These are phyloP conservation scores for Lepus oiostolus DNA, from an alignment of 2,797 vertebrate species.

Conservation along the genomic window DNA sequence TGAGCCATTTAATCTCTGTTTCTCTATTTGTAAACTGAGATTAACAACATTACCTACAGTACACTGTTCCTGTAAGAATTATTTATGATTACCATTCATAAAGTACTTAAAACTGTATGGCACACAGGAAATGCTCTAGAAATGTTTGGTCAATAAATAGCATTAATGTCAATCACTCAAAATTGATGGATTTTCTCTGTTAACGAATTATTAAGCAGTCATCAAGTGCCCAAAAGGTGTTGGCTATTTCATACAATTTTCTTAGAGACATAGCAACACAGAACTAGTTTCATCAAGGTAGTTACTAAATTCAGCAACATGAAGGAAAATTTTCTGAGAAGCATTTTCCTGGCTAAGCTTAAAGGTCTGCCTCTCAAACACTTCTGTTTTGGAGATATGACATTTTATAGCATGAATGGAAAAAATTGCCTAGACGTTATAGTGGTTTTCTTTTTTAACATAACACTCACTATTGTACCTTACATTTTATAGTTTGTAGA, in stretches of 20 bases:
- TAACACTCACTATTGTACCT: constrained; percentile 50
- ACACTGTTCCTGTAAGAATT: neutral
- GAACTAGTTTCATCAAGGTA: constrained; percentile 76
- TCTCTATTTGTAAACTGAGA: constrained; percentile 30
- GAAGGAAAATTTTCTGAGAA: constrained; percentile 78
- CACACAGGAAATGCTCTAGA: neutral
- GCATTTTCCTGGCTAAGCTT: constrained; percentile 80
- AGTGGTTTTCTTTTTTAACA: constrained; percentile 66
- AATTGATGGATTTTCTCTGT: neutral
- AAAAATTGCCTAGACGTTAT: constrained; percentile 79
- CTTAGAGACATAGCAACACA: constrained; percentile 61
- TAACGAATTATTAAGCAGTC: neutral
- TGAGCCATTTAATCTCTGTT: neutral
- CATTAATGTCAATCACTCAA: neutral
- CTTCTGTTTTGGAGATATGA: constrained; percentile 81
- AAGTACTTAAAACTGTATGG: constrained; percentile 1
- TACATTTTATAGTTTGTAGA: constrained; percentile 67
- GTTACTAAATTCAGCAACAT: constrained; percentile 76
- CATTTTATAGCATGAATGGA: constrained; percentile 79
- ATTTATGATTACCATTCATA: constrained; percentile 9
- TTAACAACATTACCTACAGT: neutral
- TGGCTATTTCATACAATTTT: constrained; percentile 59
- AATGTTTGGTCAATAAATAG: constrained; percentile 7
- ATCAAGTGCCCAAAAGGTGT: neutral
- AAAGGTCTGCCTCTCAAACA: constrained; percentile 80